Percentiles rank a stretch among this genome's conserved stretches.
These are phyloP conservation scores for Uria aalge DNA, from an alignment of 2,113 vertebrate species.

Conservation along the genomic window DNA sequence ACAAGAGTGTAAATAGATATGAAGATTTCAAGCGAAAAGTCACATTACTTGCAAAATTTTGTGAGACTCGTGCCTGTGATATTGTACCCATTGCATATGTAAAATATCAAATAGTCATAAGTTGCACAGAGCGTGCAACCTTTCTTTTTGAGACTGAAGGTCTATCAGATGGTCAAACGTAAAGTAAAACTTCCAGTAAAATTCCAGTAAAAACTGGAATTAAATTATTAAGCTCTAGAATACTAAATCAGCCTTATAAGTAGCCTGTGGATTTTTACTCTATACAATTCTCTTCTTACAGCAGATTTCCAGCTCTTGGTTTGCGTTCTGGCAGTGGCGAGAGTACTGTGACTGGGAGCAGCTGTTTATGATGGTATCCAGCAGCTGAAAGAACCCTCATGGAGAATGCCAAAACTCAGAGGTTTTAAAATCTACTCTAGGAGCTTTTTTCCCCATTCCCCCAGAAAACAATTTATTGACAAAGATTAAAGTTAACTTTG, in stretches of 20 bases:
- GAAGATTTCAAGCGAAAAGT: not conserved
- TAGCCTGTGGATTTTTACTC: not conserved
- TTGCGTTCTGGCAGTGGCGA: not conserved
- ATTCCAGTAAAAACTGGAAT: not conserved
- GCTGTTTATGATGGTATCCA: not conserved
- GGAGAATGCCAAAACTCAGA: not conserved
- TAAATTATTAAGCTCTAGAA: not conserved
- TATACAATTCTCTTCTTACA: not conserved
- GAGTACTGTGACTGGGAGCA: not conserved
- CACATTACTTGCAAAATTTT: not conserved
- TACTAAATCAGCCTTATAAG: not conserved
- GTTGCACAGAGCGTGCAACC: not conserved
- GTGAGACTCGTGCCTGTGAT: accelerated
- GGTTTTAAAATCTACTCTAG: not conserved
- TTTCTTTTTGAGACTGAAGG: not conserved
- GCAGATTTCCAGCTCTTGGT: not conserved
- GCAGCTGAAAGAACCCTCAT: not conserved
- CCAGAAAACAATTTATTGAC: not conserved
- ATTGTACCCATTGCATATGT: not conserved
- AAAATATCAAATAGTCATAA: not conserved
- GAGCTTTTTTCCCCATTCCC: accelerated
- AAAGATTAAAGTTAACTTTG: not conserved
- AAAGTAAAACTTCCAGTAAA: not conserved
- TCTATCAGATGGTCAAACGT: not conserved
- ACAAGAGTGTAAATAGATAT: not conserved